These are phyloP conservation scores for Apotomis turbidana DNA, from an alignment of 2,888 invertebrate genomes.

Conservation along the genomic window DNA sequence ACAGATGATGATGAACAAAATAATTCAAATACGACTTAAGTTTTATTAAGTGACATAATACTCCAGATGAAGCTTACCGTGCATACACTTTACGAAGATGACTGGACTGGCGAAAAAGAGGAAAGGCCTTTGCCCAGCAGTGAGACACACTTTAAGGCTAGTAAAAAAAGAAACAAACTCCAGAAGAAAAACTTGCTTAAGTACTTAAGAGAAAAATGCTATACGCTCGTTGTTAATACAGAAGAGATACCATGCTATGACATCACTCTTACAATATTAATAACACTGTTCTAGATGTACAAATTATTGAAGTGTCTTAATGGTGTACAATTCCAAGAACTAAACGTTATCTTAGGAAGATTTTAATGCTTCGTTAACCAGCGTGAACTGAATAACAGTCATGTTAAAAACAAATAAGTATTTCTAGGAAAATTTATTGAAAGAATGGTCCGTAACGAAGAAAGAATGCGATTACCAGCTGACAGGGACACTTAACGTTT, in stretches of 20 bases:
- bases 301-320: too few species aligned
- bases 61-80: too few species aligned
- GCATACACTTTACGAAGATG: too few species aligned
- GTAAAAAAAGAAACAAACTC: background rate
- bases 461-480: constrained; percentile 11
- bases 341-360: background rate
- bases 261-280: background rate
- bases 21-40: too few species aligned
- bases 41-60: too few species aligned
- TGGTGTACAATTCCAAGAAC: background rate
- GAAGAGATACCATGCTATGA: too few species aligned
- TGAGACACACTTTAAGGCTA: too few species aligned
- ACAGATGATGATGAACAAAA: too few species aligned
- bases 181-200: background rate
- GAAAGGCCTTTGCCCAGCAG: too few species aligned
- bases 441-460: background rate
- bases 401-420: constrained; percentile 1
- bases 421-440: constrained; percentile 2
- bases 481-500: background rate
- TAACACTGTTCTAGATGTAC: background rate
- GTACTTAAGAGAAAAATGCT: too few species aligned
- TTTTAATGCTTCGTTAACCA: background rate
- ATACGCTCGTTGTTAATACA: too few species aligned
- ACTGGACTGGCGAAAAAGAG: too few species aligned
- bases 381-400: background rate